phyloP scores from a whole-genome alignment of 2,797 vertebrate genomes.

The Pseudocheirus occidentalis region DNA sequence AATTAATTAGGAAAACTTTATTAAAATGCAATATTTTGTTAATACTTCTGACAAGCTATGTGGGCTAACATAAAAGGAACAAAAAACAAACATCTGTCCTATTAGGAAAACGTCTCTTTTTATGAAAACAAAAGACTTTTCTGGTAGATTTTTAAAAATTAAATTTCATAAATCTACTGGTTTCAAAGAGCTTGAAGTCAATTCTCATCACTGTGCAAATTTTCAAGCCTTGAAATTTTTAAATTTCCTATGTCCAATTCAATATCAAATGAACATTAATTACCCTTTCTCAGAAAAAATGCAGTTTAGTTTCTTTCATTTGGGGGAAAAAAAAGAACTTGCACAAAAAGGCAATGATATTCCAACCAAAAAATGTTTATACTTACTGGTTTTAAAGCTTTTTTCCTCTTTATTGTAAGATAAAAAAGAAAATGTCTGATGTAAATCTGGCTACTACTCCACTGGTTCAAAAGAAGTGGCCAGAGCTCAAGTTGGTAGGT shows the following conservation, averaged over 20 bases:
- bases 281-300: not conserved
- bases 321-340: conserved; percentile 24
- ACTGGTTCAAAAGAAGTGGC: conserved; percentile 24
- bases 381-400: conserved; percentile 32
- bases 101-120: conserved; percentile 27
- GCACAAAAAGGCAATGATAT: conserved; percentile 47
- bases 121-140: conserved; percentile 12
- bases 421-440: conserved; percentile 46
- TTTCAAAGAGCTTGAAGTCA: conserved; percentile 50
- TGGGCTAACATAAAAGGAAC: conserved; percentile 18
- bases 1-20: not conserved
- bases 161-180: conserved; percentile 31
- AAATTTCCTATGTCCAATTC: conserved; percentile 4
- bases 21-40: conserved; percentile 21
- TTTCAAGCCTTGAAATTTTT: conserved; percentile 6
- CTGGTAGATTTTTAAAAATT: conserved; percentile 38
- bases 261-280: conserved; percentile 26
- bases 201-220: conserved; percentile 15
- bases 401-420: conserved; percentile 21
- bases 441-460: conserved; percentile 40
- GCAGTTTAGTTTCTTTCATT: conserved; percentile 30
- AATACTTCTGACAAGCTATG: conserved; percentile 30
- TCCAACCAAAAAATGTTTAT: conserved; percentile 27
- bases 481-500: conserved; percentile 29
- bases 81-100: conserved; percentile 48